These are phyloP conservation scores for Crotalus tigris DNA, from an alignment of 2,113 vertebrate species.

Conservation along the genomic window DNA sequence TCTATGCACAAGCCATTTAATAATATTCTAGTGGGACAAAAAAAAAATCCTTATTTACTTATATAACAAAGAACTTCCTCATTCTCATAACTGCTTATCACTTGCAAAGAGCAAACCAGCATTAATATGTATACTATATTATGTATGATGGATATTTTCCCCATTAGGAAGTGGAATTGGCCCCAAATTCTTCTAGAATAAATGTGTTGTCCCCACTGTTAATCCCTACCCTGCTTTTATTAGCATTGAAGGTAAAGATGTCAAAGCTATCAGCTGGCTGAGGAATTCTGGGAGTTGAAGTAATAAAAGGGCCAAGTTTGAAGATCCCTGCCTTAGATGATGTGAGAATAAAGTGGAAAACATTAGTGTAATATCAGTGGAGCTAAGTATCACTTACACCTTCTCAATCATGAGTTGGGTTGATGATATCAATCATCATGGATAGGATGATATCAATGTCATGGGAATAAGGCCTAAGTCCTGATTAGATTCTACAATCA, in stretches of 20 bases:
- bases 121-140: neutral
- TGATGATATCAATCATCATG: neutral
- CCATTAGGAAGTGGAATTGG: neutral
- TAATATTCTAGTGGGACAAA: neutral
- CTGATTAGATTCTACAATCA: neutral
- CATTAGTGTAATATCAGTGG: neutral
- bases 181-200: neutral
- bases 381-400: neutral
- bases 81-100: neutral
- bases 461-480: neutral
- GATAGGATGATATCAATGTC: neutral
- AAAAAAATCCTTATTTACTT: neutral
- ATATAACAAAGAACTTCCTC: neutral
- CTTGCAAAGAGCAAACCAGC: neutral
- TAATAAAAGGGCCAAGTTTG: too few relatives aligned
- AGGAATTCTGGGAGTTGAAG: too few relatives aligned
- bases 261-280: neutral
- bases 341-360: neutral
- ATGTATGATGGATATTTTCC: neutral
- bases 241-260: neutral
- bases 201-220: neutral
- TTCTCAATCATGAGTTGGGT: neutral
- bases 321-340: neutral
- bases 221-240: neutral
- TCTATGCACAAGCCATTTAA: constrained; percentile 18